Evolutionary conservation across 2,797 vertebrate genomes (phyloP).

Genomic region (Euphonia xanthogaster): DNA sequence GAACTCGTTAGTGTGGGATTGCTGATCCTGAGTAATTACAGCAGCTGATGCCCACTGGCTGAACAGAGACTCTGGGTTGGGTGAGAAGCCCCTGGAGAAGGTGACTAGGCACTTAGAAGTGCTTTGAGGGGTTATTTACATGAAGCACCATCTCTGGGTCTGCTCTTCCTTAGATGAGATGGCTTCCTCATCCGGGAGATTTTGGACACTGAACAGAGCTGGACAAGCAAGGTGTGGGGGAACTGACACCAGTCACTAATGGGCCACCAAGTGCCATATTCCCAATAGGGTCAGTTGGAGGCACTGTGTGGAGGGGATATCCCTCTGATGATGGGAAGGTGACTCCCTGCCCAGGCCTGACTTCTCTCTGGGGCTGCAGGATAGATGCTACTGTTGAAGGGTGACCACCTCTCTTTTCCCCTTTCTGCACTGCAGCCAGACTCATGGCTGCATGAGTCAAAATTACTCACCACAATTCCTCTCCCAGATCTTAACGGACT

Average conservation of each 20-base stretch:
- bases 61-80: neutral
- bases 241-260: neutral
- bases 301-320: neutral
- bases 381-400: neutral
- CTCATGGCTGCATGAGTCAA: fast-evolving
- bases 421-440: neutral
- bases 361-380: neutral
- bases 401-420: neutral
- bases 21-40: neutral
- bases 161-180: neutral
- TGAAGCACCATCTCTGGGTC: neutral
- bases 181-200: fast-evolving
- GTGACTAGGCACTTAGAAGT: neutral
- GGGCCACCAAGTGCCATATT: neutral
- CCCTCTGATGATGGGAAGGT: neutral
- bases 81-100: neutral
- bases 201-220: neutral
- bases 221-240: neutral
- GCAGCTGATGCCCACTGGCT: neutral
- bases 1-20: neutral
- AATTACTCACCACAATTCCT: neutral
- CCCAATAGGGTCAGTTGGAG: neutral
- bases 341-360: neutral
- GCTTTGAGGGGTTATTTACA: neutral
- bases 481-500: neutral